Evolutionary conservation across 2,113 vertebrate species (phyloP).

Genomic region (Ancistrus triradiatus): DNA sequence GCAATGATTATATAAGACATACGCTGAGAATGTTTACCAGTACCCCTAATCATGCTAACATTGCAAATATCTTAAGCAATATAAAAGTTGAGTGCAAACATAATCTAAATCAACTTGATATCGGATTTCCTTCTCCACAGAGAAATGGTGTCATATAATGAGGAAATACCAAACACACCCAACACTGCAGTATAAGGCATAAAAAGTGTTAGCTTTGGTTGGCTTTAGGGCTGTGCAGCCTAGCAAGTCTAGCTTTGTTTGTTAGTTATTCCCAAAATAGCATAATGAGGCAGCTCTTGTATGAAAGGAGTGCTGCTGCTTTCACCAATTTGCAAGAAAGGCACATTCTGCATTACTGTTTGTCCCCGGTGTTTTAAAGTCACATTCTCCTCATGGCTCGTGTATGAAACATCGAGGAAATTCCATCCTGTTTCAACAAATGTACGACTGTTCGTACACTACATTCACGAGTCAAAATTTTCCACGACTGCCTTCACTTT

Average conservation of each 20-base stretch:
- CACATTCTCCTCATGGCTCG: conserved; percentile 17
- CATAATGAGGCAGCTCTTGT: conserved; percentile 40
- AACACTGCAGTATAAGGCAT: conserved; percentile 5
- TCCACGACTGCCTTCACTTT: conserved; percentile 12
- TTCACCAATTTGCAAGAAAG: conserved; percentile 37
- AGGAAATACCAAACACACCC: conserved; percentile 16
- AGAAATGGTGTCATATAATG: too few species aligned
- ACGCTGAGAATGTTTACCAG: too few species aligned
- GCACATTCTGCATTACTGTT: conserved; percentile 23
- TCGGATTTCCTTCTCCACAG: too few species aligned
- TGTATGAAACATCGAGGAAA: not conserved
- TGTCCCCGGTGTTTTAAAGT: conserved; percentile 12
- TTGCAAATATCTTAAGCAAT: too few species aligned
- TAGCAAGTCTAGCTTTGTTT: conserved; percentile 43
- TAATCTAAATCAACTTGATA: too few species aligned
- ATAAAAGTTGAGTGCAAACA: too few species aligned
- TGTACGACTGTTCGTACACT: not conserved
- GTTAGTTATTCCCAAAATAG: conserved; percentile 48
- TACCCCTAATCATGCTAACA: too few species aligned
- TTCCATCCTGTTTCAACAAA: not conserved
- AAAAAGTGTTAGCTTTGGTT: conserved; percentile 21
- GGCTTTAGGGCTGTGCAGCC: conserved; percentile 27
- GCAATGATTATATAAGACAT: too few species aligned
- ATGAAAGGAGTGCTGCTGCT: conserved; percentile 28
- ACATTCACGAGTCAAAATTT: conserved; percentile 12